A percentile compares a stretch with the other conserved stretches of the same genome.
These are phyloP conservation scores for Brachionus sp. DNA, from an alignment of 1,140 invertebrate genomes.

Conservation along the genomic window DNA sequence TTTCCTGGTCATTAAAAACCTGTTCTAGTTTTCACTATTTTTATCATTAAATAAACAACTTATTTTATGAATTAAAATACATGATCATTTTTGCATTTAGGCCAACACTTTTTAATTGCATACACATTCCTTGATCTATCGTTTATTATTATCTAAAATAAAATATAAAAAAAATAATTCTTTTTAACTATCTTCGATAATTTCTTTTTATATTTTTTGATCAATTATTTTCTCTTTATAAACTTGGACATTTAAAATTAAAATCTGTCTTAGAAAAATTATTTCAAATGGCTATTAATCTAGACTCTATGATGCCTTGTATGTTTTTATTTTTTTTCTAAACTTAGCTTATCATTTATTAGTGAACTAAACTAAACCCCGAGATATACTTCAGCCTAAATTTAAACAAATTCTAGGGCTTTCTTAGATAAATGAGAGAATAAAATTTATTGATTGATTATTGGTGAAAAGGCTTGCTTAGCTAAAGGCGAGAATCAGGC, in stretches of 20 bases:
- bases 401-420: background rate
- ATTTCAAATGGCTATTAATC: background rate
- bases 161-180: background rate
- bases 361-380: background rate
- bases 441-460: background rate
- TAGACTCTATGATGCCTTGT: background rate
- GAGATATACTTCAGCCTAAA: background rate
- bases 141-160: background rate
- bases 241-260: background rate
- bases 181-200: background rate
- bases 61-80: background rate
- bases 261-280: background rate
- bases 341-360: background rate
- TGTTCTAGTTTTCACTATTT: constrained; percentile 4
- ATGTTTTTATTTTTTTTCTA: background rate
- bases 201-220: too few relatives aligned
- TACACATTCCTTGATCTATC: background rate
- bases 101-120: background rate
- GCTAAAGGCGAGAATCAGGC: background rate
- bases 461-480: background rate
- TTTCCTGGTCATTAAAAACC: background rate
- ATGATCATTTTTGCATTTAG: background rate
- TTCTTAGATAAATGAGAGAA: background rate
- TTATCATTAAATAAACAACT: background rate
- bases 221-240: background rate